phyloP scores from a whole-genome alignment of 2,888 invertebrate species.

The Drosophila paucipuncta region DNA sequence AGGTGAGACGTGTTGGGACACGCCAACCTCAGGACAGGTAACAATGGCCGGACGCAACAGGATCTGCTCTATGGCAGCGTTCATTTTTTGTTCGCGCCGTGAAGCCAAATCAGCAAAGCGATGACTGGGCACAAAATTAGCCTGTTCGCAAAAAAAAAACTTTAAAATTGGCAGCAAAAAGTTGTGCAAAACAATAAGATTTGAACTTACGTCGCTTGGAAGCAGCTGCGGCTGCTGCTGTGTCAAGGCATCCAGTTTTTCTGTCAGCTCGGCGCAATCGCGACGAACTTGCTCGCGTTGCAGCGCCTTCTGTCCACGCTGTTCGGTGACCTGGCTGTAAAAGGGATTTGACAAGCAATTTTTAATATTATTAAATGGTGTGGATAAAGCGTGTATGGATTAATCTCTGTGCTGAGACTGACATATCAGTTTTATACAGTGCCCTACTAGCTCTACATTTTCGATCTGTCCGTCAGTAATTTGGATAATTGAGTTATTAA shows the following conservation, averaged over 20 bases:
- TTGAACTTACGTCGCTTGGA: conserved; percentile 73
- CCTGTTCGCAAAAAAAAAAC: conserved; percentile 51
- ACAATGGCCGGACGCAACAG: conserved; percentile 82
- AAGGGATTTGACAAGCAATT: background rate
- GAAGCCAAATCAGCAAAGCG: conserved; percentile 85
- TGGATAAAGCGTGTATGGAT: background rate
- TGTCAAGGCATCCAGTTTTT: conserved; percentile 86
- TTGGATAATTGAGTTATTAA: background rate
- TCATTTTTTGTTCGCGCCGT: conserved; percentile 86
- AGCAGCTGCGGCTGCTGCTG: conserved; percentile 75
- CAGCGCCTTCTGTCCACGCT: conserved; percentile 86
- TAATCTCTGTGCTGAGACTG: background rate
- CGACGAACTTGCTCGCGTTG: conserved; percentile 86
- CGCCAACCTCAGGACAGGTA: conserved; percentile 79
- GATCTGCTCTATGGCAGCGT: conserved; percentile 86
- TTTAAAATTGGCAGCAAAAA: background rate
- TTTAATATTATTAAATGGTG: background rate
- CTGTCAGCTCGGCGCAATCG: conserved; percentile 86
- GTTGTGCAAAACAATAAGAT: background rate
- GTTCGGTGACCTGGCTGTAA: conserved; percentile 76
- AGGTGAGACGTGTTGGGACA: background rate
- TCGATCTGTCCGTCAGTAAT: background rate
- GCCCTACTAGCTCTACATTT: background rate
- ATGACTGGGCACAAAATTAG: conserved; percentile 85
- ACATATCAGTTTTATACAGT: background rate